Evolutionary conservation across 2,888 invertebrate species (phyloP), one percentile per base, ranked within the genome.

Genomic region (Hydriomena furcata): DNA sequence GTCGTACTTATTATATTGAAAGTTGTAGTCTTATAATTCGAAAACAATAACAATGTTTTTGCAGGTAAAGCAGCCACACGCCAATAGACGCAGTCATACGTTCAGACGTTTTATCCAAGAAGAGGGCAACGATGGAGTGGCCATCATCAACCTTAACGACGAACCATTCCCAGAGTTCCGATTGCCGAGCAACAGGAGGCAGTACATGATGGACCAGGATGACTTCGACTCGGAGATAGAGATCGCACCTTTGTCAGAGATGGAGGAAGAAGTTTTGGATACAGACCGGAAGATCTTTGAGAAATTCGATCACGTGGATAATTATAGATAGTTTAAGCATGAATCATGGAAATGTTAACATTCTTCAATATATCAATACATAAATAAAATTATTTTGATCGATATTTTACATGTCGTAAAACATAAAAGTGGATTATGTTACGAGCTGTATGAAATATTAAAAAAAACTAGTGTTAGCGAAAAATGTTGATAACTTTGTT

Each of bases 111-210:
- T 76, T 27, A 54, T 85, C 0, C 71, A 77, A 53, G 82, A 82
- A 54, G 70, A 71, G 31, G 58, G 63, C 1, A 52, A 52, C 1
- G 56, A 49, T 0, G 73, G 76, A 1, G 71, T 84, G 12, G 71
- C 71, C 1, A 46, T 84, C 47, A 52, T 82, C 36, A 68, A 65
- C 31, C 55, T 84, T 20, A 79, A 74, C 58, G 58, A 49, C 5
- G 75, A 56, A 1, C 79, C 82, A 1, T 57, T 79, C 47, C 84
- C 84, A 0, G 60, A 66, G 59, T 71, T 84, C 58, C 71, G 70
- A 0, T 73, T 85, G 53, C 79, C 84, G 11, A 52, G 52, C 36
- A 49, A 62, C 11, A 71, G 81, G 7, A 64, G 81, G 5, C 85
- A 83, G 67, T 82, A 82, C 66, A 81, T 78, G 76, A 36, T 28